These are phyloP conservation scores for Morone chrysops DNA, from an alignment of 2,113 vertebrate genomes.

Conservation along the genomic window DNA sequence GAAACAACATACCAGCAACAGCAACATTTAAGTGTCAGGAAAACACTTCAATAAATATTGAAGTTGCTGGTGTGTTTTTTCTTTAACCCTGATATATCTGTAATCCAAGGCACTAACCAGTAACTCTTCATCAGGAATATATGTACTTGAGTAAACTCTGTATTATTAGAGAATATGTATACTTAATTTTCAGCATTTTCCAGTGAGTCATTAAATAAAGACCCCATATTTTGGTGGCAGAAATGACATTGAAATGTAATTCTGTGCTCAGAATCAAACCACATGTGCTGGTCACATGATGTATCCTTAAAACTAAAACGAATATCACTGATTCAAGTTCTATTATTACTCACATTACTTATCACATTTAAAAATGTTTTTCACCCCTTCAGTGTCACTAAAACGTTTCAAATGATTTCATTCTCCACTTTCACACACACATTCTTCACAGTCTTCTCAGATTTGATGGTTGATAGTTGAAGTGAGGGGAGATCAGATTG, in stretches of 20 bases:
- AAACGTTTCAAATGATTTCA: not conserved
- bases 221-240: too few species aligned
- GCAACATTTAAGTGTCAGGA: not conserved
- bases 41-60: not conserved
- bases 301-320: not conserved
- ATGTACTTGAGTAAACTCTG: not conserved
- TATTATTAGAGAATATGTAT: not conserved
- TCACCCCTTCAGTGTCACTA: not conserved
- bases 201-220: not conserved
- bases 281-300: not conserved
- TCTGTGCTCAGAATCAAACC: too few species aligned
- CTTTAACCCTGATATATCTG: conserved; percentile 24
- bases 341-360: not conserved
- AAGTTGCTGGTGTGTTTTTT: conserved; percentile 57
- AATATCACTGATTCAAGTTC: not conserved
- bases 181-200: not conserved
- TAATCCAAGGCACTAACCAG: conserved; percentile 28
- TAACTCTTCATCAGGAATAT: not conserved
- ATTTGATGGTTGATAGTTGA: not conserved
- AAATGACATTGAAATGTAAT: not conserved
- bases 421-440: not conserved
- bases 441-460: not conserved
- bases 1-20: conserved; percentile 49
- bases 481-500: conserved; percentile 14
- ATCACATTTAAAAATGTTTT: not conserved